These are phyloP conservation scores for Telenomus remus DNA, from an alignment of 1,140 invertebrate species.

Conservation along the genomic window DNA sequence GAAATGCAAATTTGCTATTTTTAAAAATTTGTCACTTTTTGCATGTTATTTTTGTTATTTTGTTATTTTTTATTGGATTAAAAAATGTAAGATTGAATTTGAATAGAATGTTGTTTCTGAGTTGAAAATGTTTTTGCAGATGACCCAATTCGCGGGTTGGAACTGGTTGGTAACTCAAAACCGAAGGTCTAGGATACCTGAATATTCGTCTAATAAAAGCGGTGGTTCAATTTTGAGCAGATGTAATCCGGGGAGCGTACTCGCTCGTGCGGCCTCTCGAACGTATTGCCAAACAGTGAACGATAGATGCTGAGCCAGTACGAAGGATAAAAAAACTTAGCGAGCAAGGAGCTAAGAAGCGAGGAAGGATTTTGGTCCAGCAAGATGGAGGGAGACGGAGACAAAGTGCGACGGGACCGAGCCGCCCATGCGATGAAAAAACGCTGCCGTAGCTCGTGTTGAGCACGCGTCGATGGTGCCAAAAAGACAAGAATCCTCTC, in stretches of 20 bases:
- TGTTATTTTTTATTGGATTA: neutral
- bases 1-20: too few species aligned
- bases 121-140: neutral
- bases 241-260: constrained; percentile 46
- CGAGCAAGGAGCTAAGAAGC: constrained; percentile 5
- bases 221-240: constrained; percentile 30
- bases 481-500: constrained; percentile 37
- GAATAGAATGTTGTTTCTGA: neutral
- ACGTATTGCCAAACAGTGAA: constrained; percentile 51
- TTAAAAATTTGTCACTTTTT: too few species aligned
- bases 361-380: neutral
- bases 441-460: constrained; percentile 49
- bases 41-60: too few species aligned
- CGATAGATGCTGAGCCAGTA: constrained; percentile 26
- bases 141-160: neutral
- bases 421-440: constrained; percentile 43
- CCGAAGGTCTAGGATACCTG: constrained; percentile 23
- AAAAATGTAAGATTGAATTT: neutral
- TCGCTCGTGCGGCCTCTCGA: constrained; percentile 47
- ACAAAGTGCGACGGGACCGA: constrained; percentile 4
- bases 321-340: constrained; percentile 19
- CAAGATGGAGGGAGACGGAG: neutral
- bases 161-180: constrained; percentile 18
- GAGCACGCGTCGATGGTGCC: constrained; percentile 54
- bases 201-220: constrained; percentile 25